A percentile compares a stretch with the other conserved stretches of the same genome.
These are phyloP conservation scores for Serranus cabrilla DNA, from an alignment of 2,797 vertebrate species.

Conservation along the genomic window DNA sequence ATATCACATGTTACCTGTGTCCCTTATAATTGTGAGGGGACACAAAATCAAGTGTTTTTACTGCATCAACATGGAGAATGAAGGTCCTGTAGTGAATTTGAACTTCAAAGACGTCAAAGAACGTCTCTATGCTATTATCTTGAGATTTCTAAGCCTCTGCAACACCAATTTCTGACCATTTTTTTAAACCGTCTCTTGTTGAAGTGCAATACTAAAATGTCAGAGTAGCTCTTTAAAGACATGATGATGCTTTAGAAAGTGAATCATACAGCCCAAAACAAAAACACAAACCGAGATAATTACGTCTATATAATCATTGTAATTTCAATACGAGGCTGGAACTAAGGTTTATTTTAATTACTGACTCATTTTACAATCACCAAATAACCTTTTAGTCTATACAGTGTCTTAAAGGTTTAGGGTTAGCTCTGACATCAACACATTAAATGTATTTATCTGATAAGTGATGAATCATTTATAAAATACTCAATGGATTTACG, in stretches of 20 bases:
- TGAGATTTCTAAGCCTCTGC: too few species aligned
- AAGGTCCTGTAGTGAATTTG: too few species aligned
- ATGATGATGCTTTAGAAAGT: neutral
- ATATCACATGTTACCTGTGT: too few species aligned
- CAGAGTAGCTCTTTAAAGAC: neutral
- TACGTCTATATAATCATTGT: neutral
- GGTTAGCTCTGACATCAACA: neutral
- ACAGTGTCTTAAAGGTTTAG: neutral
- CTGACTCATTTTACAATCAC: slow-evolving; percentile 10
- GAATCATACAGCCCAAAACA: neutral
- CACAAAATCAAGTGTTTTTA: too few species aligned
- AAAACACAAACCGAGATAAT: neutral
- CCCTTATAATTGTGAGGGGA: too few species aligned
- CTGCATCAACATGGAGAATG: too few species aligned
- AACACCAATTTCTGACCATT: neutral
- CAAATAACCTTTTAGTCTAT: neutral
- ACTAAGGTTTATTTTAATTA: neutral
- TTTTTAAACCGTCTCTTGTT: neutral
- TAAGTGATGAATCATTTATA: slow-evolving; percentile 5
- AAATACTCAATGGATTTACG: neutral
- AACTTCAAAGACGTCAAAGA: too few species aligned
- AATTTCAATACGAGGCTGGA: neutral
- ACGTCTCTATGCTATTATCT: too few species aligned
- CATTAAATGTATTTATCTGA: neutral
- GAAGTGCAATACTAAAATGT: too few species aligned